A percentile compares a stretch with the other conserved stretches of the same genome.
phyloP scores from a whole-genome alignment of 2,797 vertebrate genomes.

The Novumbra hubbsi region DNA sequence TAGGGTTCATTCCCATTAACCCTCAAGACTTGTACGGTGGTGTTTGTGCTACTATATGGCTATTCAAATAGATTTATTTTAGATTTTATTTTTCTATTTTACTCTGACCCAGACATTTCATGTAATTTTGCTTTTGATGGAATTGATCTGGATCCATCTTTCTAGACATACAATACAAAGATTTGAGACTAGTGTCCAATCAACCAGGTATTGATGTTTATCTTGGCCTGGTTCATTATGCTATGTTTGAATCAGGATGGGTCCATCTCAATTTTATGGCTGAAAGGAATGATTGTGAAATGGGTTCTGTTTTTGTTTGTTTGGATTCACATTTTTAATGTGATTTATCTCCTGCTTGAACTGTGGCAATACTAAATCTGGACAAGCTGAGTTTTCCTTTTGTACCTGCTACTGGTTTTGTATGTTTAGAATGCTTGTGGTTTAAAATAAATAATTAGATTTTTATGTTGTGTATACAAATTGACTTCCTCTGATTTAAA shows the following conservation, averaged over 20 bases:
- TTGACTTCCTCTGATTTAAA: neutral
- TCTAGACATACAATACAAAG: neutral
- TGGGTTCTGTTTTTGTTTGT: neutral
- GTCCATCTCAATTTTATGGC: neutral
- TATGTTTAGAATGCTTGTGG: slow-evolving; percentile 40
- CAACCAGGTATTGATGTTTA: neutral
- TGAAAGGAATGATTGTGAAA: neutral
- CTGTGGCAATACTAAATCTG: slow-evolving; percentile 8
- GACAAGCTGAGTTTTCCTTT: slow-evolving; percentile 24
- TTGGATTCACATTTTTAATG: neutral
- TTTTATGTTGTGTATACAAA: slow-evolving; percentile 35
- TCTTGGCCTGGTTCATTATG: neutral
- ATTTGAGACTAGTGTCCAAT: neutral
- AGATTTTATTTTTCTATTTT: slow-evolving; percentile 26
- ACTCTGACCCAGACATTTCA: slow-evolving; percentile 22
- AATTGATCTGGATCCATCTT: neutral
- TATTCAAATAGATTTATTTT: slow-evolving; percentile 18
- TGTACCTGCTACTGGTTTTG: slow-evolving; percentile 25
- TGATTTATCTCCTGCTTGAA: slow-evolving; percentile 18
- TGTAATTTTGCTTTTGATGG: neutral
- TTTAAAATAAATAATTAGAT: slow-evolving; percentile 40
- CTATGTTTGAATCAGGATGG: neutral
- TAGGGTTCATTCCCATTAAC: slow-evolving; percentile 36
- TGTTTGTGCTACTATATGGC: slow-evolving; percentile 26
- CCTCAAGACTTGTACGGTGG: slow-evolving; percentile 32